Evolutionary conservation across 2,888 invertebrate genomes (phyloP).

Genomic region (Cacoxenus indagator): DNA sequence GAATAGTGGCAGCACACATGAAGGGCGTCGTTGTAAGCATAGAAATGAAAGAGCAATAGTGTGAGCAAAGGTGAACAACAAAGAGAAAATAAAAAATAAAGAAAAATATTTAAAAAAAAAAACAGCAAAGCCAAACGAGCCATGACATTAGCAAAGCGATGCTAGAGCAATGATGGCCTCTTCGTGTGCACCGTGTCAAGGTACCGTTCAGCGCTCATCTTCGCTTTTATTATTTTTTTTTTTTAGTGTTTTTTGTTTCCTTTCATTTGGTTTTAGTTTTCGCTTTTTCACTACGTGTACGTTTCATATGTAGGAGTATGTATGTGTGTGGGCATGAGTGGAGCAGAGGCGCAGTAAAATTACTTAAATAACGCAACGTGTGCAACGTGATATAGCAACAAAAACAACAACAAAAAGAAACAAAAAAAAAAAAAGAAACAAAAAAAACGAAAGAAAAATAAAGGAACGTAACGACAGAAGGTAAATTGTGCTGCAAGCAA

Average conservation of each 20-base stretch:
- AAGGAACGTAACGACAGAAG: background rate
- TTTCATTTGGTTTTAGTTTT: background rate
- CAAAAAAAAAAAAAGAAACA: background rate
- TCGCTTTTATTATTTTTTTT: background rate
- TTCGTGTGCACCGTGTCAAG: too few relatives aligned
- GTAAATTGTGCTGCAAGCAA: background rate
- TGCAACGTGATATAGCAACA: constrained; percentile 21
- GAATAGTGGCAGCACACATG: background rate
- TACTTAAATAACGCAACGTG: constrained; percentile 23
- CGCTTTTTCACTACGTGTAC: background rate
- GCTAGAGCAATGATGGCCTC: constrained; percentile 25
- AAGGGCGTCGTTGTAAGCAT: too few relatives aligned
- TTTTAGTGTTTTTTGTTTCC: constrained; percentile 1
- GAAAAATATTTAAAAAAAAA: too few relatives aligned
- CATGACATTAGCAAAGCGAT: background rate
- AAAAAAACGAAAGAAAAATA: background rate
- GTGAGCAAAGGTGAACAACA: too few relatives aligned
- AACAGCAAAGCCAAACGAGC: too few relatives aligned
- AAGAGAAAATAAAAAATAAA: too few relatives aligned
- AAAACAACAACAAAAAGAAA: background rate
- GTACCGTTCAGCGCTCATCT: too few relatives aligned
- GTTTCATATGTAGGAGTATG: too few relatives aligned
- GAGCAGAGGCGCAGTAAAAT: constrained; percentile 17
- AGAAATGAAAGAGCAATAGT: too few relatives aligned
- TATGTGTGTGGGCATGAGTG: constrained; percentile 9